These are phyloP conservation scores for Brassicogethes aeneus DNA, from an alignment of 2,888 invertebrate genomes.

Conservation along the genomic window DNA sequence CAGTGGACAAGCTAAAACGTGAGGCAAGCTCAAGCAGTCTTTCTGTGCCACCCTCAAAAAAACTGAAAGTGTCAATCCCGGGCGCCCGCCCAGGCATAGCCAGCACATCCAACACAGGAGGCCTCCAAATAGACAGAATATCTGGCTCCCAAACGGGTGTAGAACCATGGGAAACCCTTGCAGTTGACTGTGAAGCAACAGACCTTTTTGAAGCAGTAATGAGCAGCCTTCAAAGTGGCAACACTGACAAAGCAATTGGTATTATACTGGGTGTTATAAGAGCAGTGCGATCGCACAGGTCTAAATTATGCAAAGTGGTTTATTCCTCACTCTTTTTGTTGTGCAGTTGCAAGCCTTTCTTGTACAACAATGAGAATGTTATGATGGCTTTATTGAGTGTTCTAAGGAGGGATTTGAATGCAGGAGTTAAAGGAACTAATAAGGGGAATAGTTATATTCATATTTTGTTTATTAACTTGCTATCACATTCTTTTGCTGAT, in stretches of 20 bases:
- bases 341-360: constrained; percentile 67
- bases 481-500: constrained; percentile 73
- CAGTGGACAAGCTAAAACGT: constrained; percentile 59
- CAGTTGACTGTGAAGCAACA: constrained; percentile 71
- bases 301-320: constrained; percentile 73
- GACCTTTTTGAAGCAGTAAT: constrained; percentile 69
- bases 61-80: constrained; percentile 44
- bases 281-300: constrained; percentile 63
- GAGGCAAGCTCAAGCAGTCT: constrained; percentile 49
- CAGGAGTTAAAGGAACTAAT: constrained; percentile 56
- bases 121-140: constrained; percentile 26
- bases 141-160: constrained; percentile 23
- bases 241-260: constrained; percentile 66
- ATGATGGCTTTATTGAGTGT: constrained; percentile 73
- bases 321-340: constrained; percentile 72
- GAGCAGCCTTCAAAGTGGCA: constrained; percentile 67
- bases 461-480: constrained; percentile 74
- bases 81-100: constrained; percentile 37
- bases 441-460: constrained; percentile 75
- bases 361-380: constrained; percentile 68
- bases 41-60: constrained; percentile 51
- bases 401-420: constrained; percentile 62
- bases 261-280: constrained; percentile 70
- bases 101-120: constrained; percentile 33
- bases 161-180: constrained; percentile 63